These are phyloP conservation scores for Coelinius sp. DNA, from an alignment of 2,888 invertebrate species.

Conservation along the genomic window DNA sequence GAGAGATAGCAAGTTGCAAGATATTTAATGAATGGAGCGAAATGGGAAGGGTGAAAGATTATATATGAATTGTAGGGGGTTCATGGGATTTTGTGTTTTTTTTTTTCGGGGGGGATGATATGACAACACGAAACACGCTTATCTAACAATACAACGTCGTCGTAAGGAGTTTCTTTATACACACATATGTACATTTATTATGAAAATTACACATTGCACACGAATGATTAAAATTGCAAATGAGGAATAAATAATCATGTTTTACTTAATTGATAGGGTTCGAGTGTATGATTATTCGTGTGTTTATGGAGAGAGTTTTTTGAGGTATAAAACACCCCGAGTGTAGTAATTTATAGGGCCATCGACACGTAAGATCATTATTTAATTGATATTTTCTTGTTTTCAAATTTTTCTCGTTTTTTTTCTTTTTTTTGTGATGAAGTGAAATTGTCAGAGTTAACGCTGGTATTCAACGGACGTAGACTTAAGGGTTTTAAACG, in stretches of 20 bases:
- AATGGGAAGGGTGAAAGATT: slow-evolving; percentile 26
- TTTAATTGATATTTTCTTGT: slow-evolving; percentile 20
- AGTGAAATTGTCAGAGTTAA: slow-evolving; percentile 39
- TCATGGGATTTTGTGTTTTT: too few species aligned
- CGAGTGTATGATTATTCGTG: slow-evolving; percentile 23
- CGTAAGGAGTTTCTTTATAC: slow-evolving; percentile 25
- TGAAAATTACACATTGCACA: slow-evolving; percentile 27
- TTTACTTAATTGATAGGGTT: slow-evolving; percentile 38
- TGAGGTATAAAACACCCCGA: slow-evolving; percentile 8
- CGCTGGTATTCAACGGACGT: slow-evolving; percentile 43
- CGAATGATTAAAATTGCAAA: slow-evolving; percentile 19
- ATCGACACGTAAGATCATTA: slow-evolving; percentile 20
- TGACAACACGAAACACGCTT: slow-evolving; percentile 34
- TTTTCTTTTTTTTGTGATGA: slow-evolving; percentile 26
- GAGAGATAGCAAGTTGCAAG: slow-evolving; percentile 39
- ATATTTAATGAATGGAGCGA: slow-evolving; percentile 31
- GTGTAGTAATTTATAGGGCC: slow-evolving; percentile 26
- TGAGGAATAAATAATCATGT: slow-evolving; percentile 23
- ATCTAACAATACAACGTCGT: slow-evolving; percentile 37
- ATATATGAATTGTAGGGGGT: neutral
- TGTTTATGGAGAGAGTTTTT: neutral
- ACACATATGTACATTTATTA: slow-evolving; percentile 20
- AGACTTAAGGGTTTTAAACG: slow-evolving; percentile 45
- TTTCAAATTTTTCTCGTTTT: slow-evolving; percentile 18
- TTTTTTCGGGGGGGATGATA: slow-evolving; percentile 23